These are phyloP conservation scores for Panopea generosa DNA, from an alignment of 2,888 invertebrate species.

Conservation along the genomic window DNA sequence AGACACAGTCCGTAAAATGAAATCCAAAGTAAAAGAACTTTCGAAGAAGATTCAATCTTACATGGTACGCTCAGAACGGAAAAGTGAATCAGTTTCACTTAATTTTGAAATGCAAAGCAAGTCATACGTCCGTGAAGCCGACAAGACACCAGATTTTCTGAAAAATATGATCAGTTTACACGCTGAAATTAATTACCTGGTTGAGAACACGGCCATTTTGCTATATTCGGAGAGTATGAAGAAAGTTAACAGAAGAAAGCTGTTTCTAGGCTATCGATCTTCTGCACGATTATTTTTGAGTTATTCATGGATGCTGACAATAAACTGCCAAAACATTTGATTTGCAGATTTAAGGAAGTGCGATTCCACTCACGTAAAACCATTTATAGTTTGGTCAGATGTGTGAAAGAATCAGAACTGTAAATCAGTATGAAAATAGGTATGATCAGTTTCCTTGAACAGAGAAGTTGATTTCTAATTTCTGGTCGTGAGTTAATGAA, in stretches of 20 bases:
- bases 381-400: conserved; percentile 18
- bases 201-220: conserved; percentile 51
- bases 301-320: conserved; percentile 12
- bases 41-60: conserved; percentile 29
- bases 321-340: background rate
- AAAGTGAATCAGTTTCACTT: no score
- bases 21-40: conserved; percentile 28
- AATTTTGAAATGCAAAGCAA: background rate
- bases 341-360: conserved; percentile 30
- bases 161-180: conserved; percentile 55
- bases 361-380: conserved; percentile 30
- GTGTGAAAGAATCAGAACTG: background rate
- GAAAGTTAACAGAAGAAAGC: background rate
- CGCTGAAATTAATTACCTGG: conserved; percentile 59
- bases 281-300: conserved; percentile 21
- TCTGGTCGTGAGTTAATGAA: no score
- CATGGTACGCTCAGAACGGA: conserved; percentile 10
- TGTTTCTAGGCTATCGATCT: conserved; percentile 19
- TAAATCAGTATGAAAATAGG: no score
- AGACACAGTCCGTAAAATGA: conserved; percentile 25
- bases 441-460: no score
- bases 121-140: conserved; percentile 22
- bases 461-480: no score
- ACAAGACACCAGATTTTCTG: conserved; percentile 43
- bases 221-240: background rate